A percentile compares a stretch with the other conserved stretches of the same genome.
Conservation (phyloP, 2,797 vertebrate species). For the Clarias platycephalus region DNA sequence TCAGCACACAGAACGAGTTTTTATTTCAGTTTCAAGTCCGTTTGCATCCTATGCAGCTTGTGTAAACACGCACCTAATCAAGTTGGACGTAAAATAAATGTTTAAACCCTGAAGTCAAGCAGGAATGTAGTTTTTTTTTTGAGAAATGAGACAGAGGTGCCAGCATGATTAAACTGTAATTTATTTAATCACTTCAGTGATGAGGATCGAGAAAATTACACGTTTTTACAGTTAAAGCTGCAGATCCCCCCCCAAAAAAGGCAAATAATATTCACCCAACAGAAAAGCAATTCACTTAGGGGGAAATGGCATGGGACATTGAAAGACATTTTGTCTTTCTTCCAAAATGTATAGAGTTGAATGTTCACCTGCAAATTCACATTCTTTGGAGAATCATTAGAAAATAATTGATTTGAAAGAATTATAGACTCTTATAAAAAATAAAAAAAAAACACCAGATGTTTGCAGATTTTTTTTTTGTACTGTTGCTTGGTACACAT, state of each 20-base stretch:
- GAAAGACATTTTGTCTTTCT: background rate
- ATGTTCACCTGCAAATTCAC: background rate
- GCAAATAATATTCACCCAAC: background rate
- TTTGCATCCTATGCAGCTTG: background rate
- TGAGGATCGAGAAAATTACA: background rate
- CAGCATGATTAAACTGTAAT: background rate
- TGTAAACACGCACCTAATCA: background rate
- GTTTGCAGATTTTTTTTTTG: background rate
- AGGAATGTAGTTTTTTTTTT: background rate
- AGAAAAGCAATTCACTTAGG: background rate
- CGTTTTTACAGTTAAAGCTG: background rate
- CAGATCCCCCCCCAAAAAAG: too few species aligned
- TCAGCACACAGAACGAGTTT: background rate
- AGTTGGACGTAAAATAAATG: background rate
- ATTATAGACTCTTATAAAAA: background rate
- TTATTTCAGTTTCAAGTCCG: background rate
- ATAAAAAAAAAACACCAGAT: background rate
- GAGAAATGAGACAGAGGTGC: background rate
- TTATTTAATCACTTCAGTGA: background rate
- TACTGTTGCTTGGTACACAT: too few species aligned
- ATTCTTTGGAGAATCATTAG: background rate
- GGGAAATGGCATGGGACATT: background rate
- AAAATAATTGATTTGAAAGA: background rate
- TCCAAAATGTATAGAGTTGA: background rate
- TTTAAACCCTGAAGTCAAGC: slow-evolving; percentile 8